Base-by-base conservation (phyloP, 2,113 vertebrate genomes). In the Ophiodon elongatus region DNA sequence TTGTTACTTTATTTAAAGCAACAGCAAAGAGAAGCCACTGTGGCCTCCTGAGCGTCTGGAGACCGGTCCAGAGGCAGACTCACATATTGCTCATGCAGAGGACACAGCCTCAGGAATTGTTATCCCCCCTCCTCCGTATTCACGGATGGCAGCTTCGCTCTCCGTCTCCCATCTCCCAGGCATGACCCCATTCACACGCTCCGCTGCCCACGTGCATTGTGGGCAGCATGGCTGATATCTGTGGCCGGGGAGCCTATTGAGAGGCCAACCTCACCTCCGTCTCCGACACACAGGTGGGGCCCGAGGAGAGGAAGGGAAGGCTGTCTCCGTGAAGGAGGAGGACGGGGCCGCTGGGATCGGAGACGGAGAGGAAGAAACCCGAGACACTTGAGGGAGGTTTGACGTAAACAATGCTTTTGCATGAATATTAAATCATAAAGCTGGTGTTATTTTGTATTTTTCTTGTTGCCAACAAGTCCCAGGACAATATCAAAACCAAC, bases 111-210 rank as follows among this genome's bases (percentile, higher is more conserved):
- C 47, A 8, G 86, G 78, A 86, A 68, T 72, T 54, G 70, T 79
- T 80, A 76, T 79, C 83, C 63, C 56, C n/a, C 54, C 85, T 79
- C 83, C 65, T 59, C 73, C 76, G 41, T 31, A 1, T 82, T 89
- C 81, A 79, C 27, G 27, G 80, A 76, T 80, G 73, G 69, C 37
- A 6, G 82, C 56, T 79, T 59, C 70, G 6, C 63, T 56, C 70
- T 78, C 69, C 15, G 43, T 64, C 79, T 74, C 39, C 79, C 76
- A 29, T 88, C 87, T 82, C 83, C 67, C 54, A 74, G 83, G 31
- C 77, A 43, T 84, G 87, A 89, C 84, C 90, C 84, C 87, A 68
- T 88, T 93, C 86, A 86, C 75, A 90, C 57, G 80, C 91, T 85
- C 75, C 66, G 4, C 67, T 86, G 82, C 41, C n/a, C 87, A 17